Base-by-base conservation (phyloP, 2,797 vertebrate genomes). In the Myotis myotis region DNA sequence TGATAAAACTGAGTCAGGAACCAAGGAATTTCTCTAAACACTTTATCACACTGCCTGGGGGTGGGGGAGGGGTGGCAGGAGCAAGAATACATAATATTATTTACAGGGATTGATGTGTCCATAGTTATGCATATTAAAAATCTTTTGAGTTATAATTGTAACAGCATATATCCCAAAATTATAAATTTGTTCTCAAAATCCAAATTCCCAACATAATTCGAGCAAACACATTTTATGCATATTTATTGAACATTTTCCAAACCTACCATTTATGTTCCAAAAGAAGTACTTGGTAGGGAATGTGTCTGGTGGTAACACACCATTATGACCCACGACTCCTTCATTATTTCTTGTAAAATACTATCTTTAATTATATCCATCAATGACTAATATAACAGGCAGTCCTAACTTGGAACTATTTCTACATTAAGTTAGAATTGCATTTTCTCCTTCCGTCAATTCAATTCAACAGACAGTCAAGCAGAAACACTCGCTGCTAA, bases 381-480 rank as follows among this genome's bases (percentile, higher is more conserved):
- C 30, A 78, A 22, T 72, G 47, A 75, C 83, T 49, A 87, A 93
- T 19, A 51, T 23, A 74, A 62, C 89, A 81, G 55, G 79, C 71
- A 64, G 4, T 44, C 41, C n/a, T 76, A 36, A 51, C 44, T 70
- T 64, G 30, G 74, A 44, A 44, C 80, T 47, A 64, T 30, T 87
- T 17, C 64, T 91, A 89, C 95, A 94, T 94, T 0, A 64, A 97
- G 74, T 95, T 75, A 23, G 47, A 84, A 89, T 70, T 94, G 17
- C n/a, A 62, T 89, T 91, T 91, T 97, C 86, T 78, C 82, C 94
- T 96, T 94, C 91, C 82, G 79, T 85, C 96, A 93, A 79, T 97
- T 96, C 75, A 91, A 70, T 95, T 95, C 93, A 97, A 91, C 82
- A 97, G 97, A 97, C 97, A 97, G 96, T 94, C 97, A 97, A 75